These are phyloP conservation scores for Phrynocephalus versicolor DNA, from an alignment of 2,113 vertebrate species.

Conservation along the genomic window DNA sequence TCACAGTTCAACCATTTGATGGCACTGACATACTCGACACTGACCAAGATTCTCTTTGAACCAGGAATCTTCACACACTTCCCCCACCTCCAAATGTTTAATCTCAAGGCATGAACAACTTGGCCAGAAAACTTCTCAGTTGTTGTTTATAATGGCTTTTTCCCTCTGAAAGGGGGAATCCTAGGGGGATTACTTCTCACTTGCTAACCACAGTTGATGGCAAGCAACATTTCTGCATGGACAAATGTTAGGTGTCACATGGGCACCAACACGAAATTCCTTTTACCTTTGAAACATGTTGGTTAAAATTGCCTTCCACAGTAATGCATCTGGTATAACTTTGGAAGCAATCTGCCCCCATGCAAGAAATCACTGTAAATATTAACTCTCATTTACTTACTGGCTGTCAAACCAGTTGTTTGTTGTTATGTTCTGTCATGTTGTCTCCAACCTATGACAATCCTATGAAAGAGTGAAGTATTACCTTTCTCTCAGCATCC, in stretches of 20 bases:
- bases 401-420: not conserved
- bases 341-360: too few species aligned
- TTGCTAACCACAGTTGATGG: too few species aligned
- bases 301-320: too few species aligned
- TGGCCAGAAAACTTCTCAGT: not conserved
- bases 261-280: not conserved
- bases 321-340: too few species aligned
- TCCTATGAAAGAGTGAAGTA: too few species aligned
- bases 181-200: not conserved
- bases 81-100: not conserved
- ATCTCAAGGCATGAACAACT: not conserved
- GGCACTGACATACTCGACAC: not conserved
- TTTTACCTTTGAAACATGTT: not conserved
- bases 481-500: not conserved
- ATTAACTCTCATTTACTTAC: not conserved
- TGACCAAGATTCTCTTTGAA: not conserved
- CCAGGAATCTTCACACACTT: not conserved
- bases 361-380: too few species aligned
- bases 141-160: not conserved
- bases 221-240: not conserved
- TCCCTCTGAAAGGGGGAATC: not conserved
- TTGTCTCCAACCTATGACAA: too few species aligned
- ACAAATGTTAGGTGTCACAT: not conserved
- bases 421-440: too few species aligned
- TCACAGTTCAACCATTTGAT: not conserved